Percentiles rank a stretch among this genome's conserved stretches.
These are phyloP conservation scores for Chamaetylas fuelleborni DNA, from an alignment of 2,113 vertebrate genomes.

Conservation along the genomic window DNA sequence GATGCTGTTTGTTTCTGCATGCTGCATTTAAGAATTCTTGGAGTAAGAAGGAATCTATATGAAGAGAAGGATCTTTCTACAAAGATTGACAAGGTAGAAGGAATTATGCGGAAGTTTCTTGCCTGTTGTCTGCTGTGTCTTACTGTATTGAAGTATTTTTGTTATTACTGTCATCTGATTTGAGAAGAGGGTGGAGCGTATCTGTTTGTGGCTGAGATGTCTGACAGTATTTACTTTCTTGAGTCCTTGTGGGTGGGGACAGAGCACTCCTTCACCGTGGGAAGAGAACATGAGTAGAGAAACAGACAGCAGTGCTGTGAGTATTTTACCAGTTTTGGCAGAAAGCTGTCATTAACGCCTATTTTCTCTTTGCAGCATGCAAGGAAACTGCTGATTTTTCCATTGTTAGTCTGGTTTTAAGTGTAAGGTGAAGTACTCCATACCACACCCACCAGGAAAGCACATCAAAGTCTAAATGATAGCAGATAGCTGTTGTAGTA, in stretches of 20 bases:
- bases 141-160: neutral
- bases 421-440: neutral
- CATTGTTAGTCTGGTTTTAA: constrained; percentile 18
- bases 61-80: neutral
- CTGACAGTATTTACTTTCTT: neutral
- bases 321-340: constrained; percentile 34
- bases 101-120: neutral
- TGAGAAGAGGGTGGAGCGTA: constrained; percentile 23
- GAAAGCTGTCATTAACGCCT: neutral
- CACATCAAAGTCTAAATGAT: constrained; percentile 3
- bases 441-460: constrained; percentile 23
- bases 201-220: constrained; percentile 16
- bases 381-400: neutral
- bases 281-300: neutral
- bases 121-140: neutral
- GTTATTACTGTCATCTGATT: neutral
- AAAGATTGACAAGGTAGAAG: neutral
- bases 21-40: neutral
- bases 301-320: neutral
- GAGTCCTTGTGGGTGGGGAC: constrained; percentile 28
- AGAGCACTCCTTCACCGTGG: neutral
- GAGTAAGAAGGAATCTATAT: neutral
- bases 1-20: neutral
- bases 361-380: neutral
- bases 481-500: neutral